Conservation (phyloP, 2,797 vertebrate species). For the Girardinus metallicus region DNA sequence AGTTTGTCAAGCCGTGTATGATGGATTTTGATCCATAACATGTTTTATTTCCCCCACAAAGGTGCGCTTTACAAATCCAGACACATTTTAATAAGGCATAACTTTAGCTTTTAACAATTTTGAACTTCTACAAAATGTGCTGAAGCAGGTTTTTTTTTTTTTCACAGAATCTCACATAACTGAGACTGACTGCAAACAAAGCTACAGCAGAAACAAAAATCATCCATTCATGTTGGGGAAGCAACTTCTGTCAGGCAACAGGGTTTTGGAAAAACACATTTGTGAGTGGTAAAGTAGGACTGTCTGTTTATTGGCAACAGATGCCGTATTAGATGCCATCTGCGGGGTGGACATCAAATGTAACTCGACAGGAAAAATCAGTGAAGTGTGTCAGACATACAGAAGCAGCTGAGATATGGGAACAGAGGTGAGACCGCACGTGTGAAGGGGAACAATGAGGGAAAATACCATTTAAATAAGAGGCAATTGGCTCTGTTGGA, state of each 20-base stretch:
- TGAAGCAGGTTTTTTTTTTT: not conserved
- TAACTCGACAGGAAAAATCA: slow-evolving; percentile 32
- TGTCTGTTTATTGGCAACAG: slow-evolving; percentile 36
- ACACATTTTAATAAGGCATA: not conserved
- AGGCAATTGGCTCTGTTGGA: slow-evolving; percentile 5
- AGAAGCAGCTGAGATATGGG: slow-evolving; percentile 47
- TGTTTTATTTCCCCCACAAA: not conserved
- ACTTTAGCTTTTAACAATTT: not conserved
- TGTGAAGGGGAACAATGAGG: slow-evolving; percentile 15
- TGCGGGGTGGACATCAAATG: slow-evolving; percentile 45
- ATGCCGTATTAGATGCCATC: slow-evolving; percentile 50
- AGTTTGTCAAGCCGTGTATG: not conserved
- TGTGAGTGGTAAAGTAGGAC: not conserved
- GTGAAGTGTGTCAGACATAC: slow-evolving; percentile 29
- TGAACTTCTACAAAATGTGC: not conserved
- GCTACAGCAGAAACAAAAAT: not conserved
- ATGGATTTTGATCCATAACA: not conserved
- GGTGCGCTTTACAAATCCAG: not conserved
- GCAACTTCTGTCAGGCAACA: not conserved
- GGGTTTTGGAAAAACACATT: slow-evolving; percentile 9
- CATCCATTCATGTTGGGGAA: not conserved
- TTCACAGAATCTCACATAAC: not conserved
- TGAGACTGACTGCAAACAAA: not conserved
- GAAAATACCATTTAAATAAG: slow-evolving; percentile 16
- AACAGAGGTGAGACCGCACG: slow-evolving; percentile 6